Conservation (phyloP, 2,888 invertebrate genomes). For the Diadegma fenestrale region DNA sequence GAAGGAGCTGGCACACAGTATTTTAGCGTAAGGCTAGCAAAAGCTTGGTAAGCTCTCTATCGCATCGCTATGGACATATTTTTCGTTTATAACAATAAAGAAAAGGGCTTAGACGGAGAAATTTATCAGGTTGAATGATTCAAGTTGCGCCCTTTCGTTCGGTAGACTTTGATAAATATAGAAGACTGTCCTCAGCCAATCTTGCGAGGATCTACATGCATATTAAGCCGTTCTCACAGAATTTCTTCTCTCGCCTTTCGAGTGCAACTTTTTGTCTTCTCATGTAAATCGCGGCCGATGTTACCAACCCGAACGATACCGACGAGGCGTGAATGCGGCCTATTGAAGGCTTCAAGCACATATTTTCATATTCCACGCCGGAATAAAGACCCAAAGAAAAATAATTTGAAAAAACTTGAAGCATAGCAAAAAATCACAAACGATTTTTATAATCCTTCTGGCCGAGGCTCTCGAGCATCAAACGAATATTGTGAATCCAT, state of each 20-base stretch:
- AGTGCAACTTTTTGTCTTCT: conserved; percentile 79
- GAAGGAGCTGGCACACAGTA: conserved; percentile 56
- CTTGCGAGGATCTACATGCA: conserved; percentile 3
- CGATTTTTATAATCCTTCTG: conserved; percentile 27
- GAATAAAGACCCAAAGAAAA: conserved; percentile 27
- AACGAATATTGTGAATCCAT: conserved; percentile 54
- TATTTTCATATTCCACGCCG: conserved; percentile 73
- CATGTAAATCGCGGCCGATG: conserved; percentile 78
- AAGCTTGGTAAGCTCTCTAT: conserved; percentile 49
- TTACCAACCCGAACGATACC: conserved; percentile 19
- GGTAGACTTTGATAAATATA: not conserved
- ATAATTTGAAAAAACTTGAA: not conserved
- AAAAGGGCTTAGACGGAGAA: conserved; percentile 14
- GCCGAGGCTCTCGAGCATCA: conserved; percentile 1
- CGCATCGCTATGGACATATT: not conserved
- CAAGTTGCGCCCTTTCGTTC: conserved; percentile 24
- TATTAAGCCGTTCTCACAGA: conserved; percentile 38
- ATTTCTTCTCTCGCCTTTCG: conserved; percentile 63
- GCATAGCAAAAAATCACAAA: conserved; percentile 39
- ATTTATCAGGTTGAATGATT: not conserved
- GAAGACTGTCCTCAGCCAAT: conserved; percentile 4
- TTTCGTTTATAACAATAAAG: not conserved
- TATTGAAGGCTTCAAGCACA: conserved; percentile 78
- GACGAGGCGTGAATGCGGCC: conserved; percentile 46
- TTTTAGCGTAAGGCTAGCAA: conserved; percentile 47